phyloP scores from a whole-genome alignment of 2,888 invertebrate species.

The Agrilus biguttatus region DNA sequence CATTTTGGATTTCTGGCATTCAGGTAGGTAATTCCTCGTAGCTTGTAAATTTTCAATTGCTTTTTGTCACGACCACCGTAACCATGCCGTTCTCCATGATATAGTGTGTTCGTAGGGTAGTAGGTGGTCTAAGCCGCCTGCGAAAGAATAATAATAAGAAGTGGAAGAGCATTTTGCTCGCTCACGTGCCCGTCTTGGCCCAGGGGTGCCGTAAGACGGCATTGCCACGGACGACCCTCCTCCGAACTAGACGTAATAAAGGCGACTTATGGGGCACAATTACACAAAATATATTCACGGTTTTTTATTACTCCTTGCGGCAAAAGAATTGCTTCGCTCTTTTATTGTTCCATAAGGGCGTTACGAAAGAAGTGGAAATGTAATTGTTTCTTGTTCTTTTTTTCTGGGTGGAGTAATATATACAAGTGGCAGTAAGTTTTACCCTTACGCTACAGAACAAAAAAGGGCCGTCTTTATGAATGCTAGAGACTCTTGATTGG shows the following conservation, averaged over 20 bases:
- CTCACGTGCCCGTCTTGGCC: constrained; percentile 22
- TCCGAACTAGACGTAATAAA: constrained; percentile 32
- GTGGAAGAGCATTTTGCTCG: background rate
- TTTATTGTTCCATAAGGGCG: constrained; percentile 31
- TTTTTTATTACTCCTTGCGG: constrained; percentile 36
- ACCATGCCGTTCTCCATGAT: too few species aligned
- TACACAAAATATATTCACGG: constrained; percentile 36
- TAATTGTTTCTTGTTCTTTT: constrained; percentile 29
- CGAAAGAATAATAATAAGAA: too few species aligned
- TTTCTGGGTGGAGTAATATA: background rate
- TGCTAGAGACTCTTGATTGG: too few species aligned
- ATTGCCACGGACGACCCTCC: constrained; percentile 25
- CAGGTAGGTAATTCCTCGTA: too few species aligned
- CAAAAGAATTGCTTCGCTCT: constrained; percentile 31
- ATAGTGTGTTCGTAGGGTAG: too few species aligned
- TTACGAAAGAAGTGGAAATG: constrained; percentile 28
- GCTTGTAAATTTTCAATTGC: too few species aligned
- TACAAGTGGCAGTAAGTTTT: background rate
- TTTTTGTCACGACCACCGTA: too few species aligned
- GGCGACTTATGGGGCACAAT: constrained; percentile 34
- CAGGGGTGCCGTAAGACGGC: constrained; percentile 31
- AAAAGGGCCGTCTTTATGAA: too few species aligned
- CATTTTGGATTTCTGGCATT: too few species aligned
- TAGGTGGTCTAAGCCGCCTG: too few species aligned
- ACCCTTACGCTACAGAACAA: too few species aligned